These are phyloP conservation scores for Colletes collaris DNA, from an alignment of 2,888 invertebrate species.

Conservation along the genomic window DNA sequence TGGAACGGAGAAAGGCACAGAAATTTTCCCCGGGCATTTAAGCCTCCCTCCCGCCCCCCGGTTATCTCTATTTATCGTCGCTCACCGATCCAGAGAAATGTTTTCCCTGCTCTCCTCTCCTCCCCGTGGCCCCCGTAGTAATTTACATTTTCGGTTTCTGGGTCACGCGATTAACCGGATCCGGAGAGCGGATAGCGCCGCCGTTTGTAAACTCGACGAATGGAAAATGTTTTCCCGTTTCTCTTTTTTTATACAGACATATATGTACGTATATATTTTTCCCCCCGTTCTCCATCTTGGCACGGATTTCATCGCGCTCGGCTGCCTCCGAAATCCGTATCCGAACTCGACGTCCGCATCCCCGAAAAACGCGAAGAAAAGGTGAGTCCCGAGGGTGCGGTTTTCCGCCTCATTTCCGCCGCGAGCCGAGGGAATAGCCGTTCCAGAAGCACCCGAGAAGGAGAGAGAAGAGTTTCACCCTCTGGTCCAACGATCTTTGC, in stretches of 20 bases:
- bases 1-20: no score
- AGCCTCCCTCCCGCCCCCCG: not conserved
- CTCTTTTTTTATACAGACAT: no score
- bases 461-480: constrained; percentile 57
- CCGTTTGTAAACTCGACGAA: constrained; percentile 31
- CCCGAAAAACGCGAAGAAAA: constrained; percentile 68
- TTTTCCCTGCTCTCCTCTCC: not conserved
- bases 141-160: constrained; percentile 35
- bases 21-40: not conserved
- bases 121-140: constrained; percentile 11
- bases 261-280: not conserved
- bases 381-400: constrained; percentile 73
- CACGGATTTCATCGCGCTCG: constrained; percentile 60
- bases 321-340: constrained; percentile 54
- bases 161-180: constrained; percentile 39
- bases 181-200: not conserved
- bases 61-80: constrained; percentile 14
- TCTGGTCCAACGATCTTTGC: constrained; percentile 1
- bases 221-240: constrained; percentile 28
- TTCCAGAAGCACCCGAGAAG: constrained; percentile 53
- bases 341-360: constrained; percentile 56
- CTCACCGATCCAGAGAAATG: constrained; percentile 1
- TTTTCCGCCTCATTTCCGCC: constrained; percentile 82
- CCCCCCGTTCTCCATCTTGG: constrained; percentile 29
- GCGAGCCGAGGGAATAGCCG: constrained; percentile 78